These are phyloP conservation scores for Phocoena sinus DNA, from an alignment of 2,113 vertebrate genomes.

Conservation along the genomic window DNA sequence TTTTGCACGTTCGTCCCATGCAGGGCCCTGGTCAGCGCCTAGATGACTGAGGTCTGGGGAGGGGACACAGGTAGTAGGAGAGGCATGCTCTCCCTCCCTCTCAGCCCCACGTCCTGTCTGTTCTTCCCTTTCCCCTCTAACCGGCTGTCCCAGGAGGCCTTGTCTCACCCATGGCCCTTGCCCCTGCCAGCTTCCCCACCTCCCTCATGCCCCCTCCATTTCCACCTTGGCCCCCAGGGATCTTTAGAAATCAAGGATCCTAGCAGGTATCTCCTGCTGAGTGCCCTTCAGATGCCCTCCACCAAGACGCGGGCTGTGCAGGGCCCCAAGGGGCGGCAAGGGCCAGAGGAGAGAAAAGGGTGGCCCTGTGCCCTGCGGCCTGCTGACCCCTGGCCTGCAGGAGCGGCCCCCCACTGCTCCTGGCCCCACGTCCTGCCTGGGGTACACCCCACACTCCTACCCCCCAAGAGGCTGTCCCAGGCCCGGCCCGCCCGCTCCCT, in stretches of 20 bases:
- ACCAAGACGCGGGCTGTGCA: not conserved
- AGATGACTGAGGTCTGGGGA: not conserved
- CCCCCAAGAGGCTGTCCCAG: not conserved
- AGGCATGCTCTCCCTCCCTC: not conserved
- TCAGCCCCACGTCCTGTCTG: not conserved
- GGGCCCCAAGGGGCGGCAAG: not conserved
- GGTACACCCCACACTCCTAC: not conserved
- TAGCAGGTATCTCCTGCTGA: not conserved
- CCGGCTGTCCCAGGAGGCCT: not conserved
- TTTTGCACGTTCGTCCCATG: not conserved
- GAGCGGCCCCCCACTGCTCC: not conserved
- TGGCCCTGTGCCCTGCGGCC: not conserved
- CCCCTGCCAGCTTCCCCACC: not conserved
- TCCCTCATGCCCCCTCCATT: not conserved
- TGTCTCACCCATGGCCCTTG: not conserved
- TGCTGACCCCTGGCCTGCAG: not conserved
- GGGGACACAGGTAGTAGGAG: fast-evolving
- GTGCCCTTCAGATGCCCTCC: not conserved
- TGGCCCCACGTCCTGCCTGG: not conserved
- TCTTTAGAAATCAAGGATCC: not conserved
- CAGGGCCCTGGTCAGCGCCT: not conserved
- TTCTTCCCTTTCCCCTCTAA: not conserved
- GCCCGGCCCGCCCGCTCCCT: fast-evolving
- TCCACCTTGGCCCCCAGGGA: not conserved
- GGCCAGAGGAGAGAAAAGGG: too few species aligned